Base-by-base conservation (phyloP, 2,113 vertebrate species). In the Sarotherodon lohbergeri region DNA sequence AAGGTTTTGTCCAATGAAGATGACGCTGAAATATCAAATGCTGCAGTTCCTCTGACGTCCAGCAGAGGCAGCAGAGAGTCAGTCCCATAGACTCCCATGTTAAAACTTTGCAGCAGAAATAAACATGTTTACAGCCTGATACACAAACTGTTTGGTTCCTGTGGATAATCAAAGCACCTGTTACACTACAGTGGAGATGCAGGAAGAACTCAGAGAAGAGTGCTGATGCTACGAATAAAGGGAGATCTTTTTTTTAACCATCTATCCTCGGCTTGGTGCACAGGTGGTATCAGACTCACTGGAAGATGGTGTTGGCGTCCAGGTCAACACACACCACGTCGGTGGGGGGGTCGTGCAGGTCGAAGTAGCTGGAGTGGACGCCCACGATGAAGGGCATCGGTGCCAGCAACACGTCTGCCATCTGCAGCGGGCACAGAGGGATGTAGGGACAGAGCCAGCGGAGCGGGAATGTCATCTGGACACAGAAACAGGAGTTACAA, bases 371-470 rank as follows among this genome's bases (percentile, higher is more conserved):
- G 95, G 98, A 99, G 97, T 99, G 98, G 88, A 99, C 96, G 9
- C 98, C 98, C 90, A 99, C 98, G 7, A 99, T 98, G 96, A 99
- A 99, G 84, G 98, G 98, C 96, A 98, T 98, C 0, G 98, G 98
- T 16, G 98, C 98, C n/a, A 97, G 96, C 78, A 99, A 96, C 88
- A 99, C 98, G 2, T 98, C 98, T 3, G 98, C 97, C 96, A 99
- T 96, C 89, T 97, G 97, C 93, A 99, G 97, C 1, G 98, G 98
- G 92, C 98, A 99, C 93, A 99, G 96, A 0, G 98, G 98, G 95
- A 99, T 99, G 95, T 99, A 99, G 54, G 98, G 98, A 57, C 98
- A 99, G 87, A 97, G 97, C 98, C 98, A 99, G 68, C 97, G 97
- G 92, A 99, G 95, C 0, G 98, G 98, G 95, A 99, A 99, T 79